Conservation (phyloP, 2,888 invertebrate genomes). For the Eupelmus urozonus region DNA sequence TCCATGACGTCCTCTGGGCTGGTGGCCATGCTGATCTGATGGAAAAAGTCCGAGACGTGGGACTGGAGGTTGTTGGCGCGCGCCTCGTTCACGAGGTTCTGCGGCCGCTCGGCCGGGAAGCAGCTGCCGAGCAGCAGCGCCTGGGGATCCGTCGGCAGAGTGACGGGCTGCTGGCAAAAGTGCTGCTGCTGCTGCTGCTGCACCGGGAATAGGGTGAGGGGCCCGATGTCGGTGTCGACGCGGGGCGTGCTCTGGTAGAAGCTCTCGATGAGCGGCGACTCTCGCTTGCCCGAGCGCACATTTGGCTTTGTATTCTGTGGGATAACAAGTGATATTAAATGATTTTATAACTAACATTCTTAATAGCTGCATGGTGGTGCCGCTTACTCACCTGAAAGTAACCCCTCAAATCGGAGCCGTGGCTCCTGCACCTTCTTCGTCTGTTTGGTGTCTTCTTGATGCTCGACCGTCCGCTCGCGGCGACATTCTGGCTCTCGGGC, state of each 20-base stretch:
- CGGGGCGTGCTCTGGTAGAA: constrained; percentile 75
- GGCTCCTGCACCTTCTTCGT: constrained; percentile 72
- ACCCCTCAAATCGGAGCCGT: constrained; percentile 73
- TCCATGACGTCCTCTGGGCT: constrained; percentile 76
- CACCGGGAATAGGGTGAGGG: constrained; percentile 69
- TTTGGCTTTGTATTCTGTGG: constrained; percentile 73
- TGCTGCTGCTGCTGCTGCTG: constrained; percentile 5
- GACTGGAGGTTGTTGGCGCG: constrained; percentile 70
- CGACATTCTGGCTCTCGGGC: not conserved
- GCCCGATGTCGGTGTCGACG: constrained; percentile 74
- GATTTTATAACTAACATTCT: not conserved
- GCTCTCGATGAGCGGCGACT: constrained; percentile 70
- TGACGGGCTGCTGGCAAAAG: not conserved
- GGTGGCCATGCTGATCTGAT: constrained; percentile 75
- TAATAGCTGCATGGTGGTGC: too few relatives aligned
- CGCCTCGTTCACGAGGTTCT: constrained; percentile 73
- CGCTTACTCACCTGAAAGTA: constrained; percentile 72
- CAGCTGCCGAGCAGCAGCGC: constrained; percentile 6
- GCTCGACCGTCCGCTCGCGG: constrained; percentile 1
- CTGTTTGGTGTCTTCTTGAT: constrained; percentile 64
- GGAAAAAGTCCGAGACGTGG: constrained; percentile 75
- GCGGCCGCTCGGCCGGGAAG: constrained; percentile 62
- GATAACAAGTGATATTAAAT: not conserved
- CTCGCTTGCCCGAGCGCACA: constrained; percentile 69
- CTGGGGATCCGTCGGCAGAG: constrained; percentile 47